These are phyloP conservation scores for Oscarella lobularis DNA, from an alignment of 37 sponge, comb jelly and placozoan genomes.

Conservation along the genomic window DNA sequence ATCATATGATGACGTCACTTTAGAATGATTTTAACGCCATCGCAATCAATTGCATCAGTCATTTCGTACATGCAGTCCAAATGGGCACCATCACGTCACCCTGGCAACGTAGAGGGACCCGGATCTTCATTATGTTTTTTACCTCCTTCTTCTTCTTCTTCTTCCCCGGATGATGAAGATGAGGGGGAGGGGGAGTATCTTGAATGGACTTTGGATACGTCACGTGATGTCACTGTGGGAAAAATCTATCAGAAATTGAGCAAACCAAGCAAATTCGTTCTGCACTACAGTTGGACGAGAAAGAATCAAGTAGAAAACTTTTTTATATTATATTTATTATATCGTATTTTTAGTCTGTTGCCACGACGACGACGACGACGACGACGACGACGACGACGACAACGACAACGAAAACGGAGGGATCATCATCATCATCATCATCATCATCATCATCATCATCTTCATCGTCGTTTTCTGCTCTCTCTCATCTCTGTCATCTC, in stretches of 20 bases:
- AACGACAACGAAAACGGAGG: too few relatives aligned
- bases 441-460: not conserved
- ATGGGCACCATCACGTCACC: not conserved
- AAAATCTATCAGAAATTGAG: not conserved
- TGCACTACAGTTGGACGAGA: not conserved
- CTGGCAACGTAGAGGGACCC: not conserved
- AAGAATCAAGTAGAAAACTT: not conserved
- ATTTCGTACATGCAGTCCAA: not conserved
- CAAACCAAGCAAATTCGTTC: not conserved
- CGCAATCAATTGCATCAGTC: not conserved
- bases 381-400: too few relatives aligned
- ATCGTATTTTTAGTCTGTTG: too few relatives aligned
- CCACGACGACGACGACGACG: too few relatives aligned
- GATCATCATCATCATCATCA: not conserved
- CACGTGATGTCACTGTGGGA: not conserved
- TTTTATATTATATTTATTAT: too few relatives aligned
- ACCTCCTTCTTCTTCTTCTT: too few relatives aligned
- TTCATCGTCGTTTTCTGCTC: not conserved
- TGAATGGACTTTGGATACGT: not conserved
- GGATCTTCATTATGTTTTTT: too few relatives aligned
- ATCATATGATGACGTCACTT: too few relatives aligned
- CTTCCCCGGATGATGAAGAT: not conserved
- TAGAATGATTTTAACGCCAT: not conserved
- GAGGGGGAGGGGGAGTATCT: not conserved
- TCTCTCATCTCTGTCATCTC: not conserved